phyloP scores from a whole-genome alignment of 2,113 vertebrate species.

The Strix aluco region DNA sequence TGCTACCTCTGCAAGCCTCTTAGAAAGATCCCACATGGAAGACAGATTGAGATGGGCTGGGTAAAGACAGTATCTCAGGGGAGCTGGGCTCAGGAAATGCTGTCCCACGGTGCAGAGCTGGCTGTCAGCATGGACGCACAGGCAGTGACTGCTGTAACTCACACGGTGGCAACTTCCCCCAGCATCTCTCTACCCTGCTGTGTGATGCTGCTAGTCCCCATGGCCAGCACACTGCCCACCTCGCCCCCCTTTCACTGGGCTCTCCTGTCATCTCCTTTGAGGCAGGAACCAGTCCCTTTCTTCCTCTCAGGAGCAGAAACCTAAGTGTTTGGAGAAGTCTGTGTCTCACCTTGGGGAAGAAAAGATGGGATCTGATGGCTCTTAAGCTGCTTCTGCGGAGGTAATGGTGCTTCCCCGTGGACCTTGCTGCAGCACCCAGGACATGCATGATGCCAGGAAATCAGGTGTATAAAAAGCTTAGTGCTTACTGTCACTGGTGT shows the following conservation, averaged over 20 bases:
- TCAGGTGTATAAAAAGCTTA: background rate
- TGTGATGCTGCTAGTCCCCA: background rate
- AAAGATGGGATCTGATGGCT: background rate
- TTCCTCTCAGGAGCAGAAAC: background rate
- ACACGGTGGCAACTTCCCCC: fast-evolving
- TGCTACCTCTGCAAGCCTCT: background rate
- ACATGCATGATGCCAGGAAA: background rate
- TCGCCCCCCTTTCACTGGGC: fast-evolving
- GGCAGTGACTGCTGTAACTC: background rate
- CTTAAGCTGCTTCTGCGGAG: background rate
- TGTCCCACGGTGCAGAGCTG: background rate
- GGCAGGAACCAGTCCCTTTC: background rate
- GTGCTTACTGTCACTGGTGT: fast-evolving
- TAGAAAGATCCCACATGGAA: fast-evolving
- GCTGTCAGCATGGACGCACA: fast-evolving
- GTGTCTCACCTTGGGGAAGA: background rate
- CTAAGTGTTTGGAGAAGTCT: background rate
- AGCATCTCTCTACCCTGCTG: background rate
- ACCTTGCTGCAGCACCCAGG: background rate
- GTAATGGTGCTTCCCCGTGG: background rate
- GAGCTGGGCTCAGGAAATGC: background rate
- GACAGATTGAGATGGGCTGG: background rate
- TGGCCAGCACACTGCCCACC: background rate
- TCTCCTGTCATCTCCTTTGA: background rate
- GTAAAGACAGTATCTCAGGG: background rate